Conservation (phyloP, 2,888 invertebrate species). For the Caenorhabditis macrosperma region DNA sequence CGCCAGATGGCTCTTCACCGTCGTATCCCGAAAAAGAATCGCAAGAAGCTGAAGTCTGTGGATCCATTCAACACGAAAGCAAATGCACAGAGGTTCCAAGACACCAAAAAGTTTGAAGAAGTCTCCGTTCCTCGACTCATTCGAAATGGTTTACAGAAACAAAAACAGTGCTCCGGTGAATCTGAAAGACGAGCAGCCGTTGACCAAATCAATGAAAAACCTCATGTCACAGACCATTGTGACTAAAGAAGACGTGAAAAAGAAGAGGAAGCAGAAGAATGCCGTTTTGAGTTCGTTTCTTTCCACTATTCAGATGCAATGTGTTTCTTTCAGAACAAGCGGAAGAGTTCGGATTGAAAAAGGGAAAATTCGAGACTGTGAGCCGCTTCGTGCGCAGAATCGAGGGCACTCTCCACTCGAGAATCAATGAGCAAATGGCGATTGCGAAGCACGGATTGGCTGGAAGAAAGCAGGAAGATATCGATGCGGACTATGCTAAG, state of each 20-base stretch:
- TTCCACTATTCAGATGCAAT: background rate
- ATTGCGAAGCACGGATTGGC: slow-evolving; percentile 66
- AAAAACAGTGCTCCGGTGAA: slow-evolving; percentile 43
- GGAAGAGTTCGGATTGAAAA: slow-evolving; percentile 56
- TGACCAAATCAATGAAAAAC: slow-evolving; percentile 55
- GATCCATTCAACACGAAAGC: slow-evolving; percentile 70
- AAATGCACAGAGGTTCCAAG: slow-evolving; percentile 43
- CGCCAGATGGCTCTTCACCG: slow-evolving; percentile 61
- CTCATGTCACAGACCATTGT: slow-evolving; percentile 40
- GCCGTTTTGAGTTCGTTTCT: slow-evolving; percentile 50
- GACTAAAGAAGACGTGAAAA: slow-evolving; percentile 42
- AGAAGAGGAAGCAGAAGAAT: slow-evolving; percentile 60
- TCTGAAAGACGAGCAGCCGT: slow-evolving; percentile 59
- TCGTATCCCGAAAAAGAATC: slow-evolving; percentile 68
- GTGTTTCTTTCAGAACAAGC: slow-evolving; percentile 58
- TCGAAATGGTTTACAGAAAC: slow-evolving; percentile 20
- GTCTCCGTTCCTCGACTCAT: background rate
- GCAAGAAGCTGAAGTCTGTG: slow-evolving; percentile 71
- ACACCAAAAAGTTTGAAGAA: slow-evolving; percentile 16
- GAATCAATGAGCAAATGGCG: slow-evolving; percentile 57
- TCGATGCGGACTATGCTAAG: slow-evolving; percentile 62
- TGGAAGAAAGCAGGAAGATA: slow-evolving; percentile 64
- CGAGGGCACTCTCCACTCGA: slow-evolving; percentile 39
- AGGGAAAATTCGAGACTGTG: slow-evolving; percentile 64
- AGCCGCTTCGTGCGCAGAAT: slow-evolving; percentile 50